Evolutionary conservation across 2,797 vertebrate genomes (phyloP).

Genomic region (Glossophaga mutica): DNA sequence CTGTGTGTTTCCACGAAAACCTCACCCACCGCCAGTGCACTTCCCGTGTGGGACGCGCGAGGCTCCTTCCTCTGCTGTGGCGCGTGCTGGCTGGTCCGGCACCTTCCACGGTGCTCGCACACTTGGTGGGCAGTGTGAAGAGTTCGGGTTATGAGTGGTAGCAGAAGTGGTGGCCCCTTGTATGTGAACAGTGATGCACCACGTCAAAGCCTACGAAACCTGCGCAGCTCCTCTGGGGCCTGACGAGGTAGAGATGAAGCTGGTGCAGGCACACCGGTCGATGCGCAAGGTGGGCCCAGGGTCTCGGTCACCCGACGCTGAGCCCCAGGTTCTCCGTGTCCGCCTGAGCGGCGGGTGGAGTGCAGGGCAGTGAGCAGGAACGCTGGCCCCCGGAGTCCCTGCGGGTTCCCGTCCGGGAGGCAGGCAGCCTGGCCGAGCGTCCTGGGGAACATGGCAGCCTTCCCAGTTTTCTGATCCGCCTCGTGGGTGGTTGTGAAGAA

Average conservation of each 20-base stretch:
- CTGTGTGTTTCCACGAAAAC: neutral
- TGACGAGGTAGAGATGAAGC: neutral
- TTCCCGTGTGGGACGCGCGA: neutral
- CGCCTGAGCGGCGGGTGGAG: neutral
- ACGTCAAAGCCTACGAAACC: neutral
- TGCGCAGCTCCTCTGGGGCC: neutral
- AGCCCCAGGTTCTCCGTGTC: neutral
- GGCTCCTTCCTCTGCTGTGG: neutral
- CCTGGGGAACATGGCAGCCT: neutral
- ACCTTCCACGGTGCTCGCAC: neutral
- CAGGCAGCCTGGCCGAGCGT: neutral
- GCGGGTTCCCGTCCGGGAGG: neutral
- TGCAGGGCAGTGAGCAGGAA: neutral
- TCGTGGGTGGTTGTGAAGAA: neutral
- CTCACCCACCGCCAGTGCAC: neutral
- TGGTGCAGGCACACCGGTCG: accelerated
- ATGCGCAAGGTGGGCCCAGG: neutral
- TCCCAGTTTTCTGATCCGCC: neutral
- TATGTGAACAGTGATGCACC: neutral
- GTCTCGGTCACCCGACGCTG: neutral
- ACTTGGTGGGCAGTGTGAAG: neutral
- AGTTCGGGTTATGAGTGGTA: neutral
- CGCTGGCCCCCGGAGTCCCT: no score
- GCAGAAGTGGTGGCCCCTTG: neutral
- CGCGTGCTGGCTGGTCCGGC: neutral